These are phyloP conservation scores for Pediacus dermestoides DNA, from an alignment of 2,888 invertebrate genomes.

Conservation along the genomic window DNA sequence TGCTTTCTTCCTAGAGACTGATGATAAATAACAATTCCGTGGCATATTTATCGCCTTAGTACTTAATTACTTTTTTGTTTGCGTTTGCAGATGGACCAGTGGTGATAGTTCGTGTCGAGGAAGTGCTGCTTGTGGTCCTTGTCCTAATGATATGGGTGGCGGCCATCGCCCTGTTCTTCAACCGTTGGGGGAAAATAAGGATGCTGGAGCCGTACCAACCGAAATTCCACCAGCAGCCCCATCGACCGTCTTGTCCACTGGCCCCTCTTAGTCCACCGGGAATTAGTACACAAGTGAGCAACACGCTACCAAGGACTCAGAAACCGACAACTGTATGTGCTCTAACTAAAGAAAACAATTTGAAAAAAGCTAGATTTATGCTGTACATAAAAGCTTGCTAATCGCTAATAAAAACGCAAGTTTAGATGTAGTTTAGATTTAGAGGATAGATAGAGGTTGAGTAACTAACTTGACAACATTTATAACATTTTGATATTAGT, in stretches of 20 bases:
- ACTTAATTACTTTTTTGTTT: too few relatives aligned
- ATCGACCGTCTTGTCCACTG: conserved; percentile 72
- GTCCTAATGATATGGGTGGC: conserved; percentile 85
- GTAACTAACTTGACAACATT: too few relatives aligned
- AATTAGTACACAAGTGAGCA: conserved; percentile 47
- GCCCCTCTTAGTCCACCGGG: conserved; percentile 48
- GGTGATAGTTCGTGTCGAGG: conserved; percentile 78
- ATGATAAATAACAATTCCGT: conserved; percentile 1
- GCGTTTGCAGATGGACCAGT: conserved; percentile 52
- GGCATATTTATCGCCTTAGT: too few relatives aligned
- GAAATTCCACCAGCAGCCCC: conserved; percentile 78
- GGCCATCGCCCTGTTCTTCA: conserved; percentile 86
- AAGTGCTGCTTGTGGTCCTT: conserved; percentile 78
- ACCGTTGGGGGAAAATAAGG: conserved; percentile 92
- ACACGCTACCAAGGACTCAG: conserved; percentile 33
- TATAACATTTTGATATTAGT: too few relatives aligned
- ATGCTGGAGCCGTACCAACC: conserved; percentile 90
- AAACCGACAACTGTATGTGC: conserved; percentile 34
- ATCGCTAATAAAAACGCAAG: too few relatives aligned
- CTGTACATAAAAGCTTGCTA: too few relatives aligned
- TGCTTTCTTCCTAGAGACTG: not conserved
- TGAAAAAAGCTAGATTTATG: conserved; percentile 9
- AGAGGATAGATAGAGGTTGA: too few relatives aligned
- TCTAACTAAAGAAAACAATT: conserved; percentile 16
- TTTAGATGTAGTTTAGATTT: too few relatives aligned